These are phyloP conservation scores for Galagoides demidoff DNA, from an alignment of 2,797 vertebrate genomes.

Conservation along the genomic window DNA sequence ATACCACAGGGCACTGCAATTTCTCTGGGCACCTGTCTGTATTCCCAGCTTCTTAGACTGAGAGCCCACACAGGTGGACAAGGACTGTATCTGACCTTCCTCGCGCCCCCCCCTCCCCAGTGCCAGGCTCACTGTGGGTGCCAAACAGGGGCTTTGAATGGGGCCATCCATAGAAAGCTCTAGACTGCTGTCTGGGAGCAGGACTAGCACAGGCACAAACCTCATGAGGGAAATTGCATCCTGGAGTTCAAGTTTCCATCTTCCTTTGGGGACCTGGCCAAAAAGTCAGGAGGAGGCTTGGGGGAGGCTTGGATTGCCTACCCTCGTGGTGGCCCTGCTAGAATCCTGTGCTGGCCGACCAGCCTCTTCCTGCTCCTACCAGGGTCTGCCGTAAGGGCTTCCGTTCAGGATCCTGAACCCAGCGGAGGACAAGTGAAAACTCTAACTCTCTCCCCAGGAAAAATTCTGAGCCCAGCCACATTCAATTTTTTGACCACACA, in stretches of 20 bases:
- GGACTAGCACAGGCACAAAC: no score
- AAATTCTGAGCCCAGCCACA: not conserved
- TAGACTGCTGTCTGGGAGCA: not conserved
- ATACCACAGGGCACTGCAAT: not conserved
- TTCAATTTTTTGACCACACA: not conserved
- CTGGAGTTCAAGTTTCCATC: not conserved
- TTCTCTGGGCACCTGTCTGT: not conserved
- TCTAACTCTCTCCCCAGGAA: not conserved
- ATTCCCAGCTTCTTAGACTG: not conserved
- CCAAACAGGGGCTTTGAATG: not conserved
- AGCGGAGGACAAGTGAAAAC: not conserved
- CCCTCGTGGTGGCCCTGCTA: not conserved
- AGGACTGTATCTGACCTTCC: not conserved
- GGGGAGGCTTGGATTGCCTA: not conserved
- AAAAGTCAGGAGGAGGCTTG: no score
- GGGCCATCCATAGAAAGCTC: not conserved
- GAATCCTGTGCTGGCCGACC: accelerated
- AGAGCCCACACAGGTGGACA: not conserved
- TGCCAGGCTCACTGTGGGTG: not conserved
- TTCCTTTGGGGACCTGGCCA: not conserved
- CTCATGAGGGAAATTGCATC: not conserved
- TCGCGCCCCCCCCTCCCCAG: not conserved
- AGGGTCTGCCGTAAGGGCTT: not conserved
- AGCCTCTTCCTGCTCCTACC: not conserved
- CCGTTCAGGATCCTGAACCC: not conserved